Percentiles rank a stretch among this genome's conserved stretches.
These are phyloP conservation scores for Festucalex cinctus DNA, from an alignment of 2,113 vertebrate genomes.

Conservation along the genomic window DNA sequence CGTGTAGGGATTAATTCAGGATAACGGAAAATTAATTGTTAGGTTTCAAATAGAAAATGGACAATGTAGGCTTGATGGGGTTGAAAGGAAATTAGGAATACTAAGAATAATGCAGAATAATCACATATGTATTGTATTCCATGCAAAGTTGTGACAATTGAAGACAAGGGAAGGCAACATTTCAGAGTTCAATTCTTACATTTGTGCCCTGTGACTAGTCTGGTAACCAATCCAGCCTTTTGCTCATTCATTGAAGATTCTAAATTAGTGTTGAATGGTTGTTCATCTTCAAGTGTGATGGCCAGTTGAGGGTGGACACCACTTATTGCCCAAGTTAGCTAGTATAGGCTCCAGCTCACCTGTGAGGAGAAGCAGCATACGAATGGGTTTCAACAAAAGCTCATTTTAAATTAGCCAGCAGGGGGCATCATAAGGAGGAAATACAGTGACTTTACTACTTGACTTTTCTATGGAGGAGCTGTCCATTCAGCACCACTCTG, in stretches of 20 bases:
- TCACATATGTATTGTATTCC: not conserved
- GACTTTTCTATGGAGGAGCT: constrained; percentile 60
- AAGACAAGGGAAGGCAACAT: not conserved
- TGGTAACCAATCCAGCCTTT: not conserved
- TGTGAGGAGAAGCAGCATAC: not conserved
- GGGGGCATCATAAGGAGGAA: constrained; percentile 37
- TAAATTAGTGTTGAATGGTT: not conserved
- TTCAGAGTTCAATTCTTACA: not conserved
- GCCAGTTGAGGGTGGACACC: too few relatives aligned
- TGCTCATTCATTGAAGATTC: not conserved
- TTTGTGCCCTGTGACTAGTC: not conserved
- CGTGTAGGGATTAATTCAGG: constrained; percentile 55
- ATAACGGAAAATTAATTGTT: constrained; percentile 60
- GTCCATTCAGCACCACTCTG: constrained; percentile 75
- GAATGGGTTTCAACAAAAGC: not conserved
- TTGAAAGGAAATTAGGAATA: constrained; percentile 27
- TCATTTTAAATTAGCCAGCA: constrained; percentile 29
- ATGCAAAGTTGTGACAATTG: not conserved
- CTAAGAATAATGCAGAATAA: constrained; percentile 18
- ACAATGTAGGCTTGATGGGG: constrained; percentile 26
- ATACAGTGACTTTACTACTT: constrained; percentile 4
- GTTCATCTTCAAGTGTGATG: too few relatives aligned
- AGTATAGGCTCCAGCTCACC: not conserved
- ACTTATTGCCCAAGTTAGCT: not conserved
- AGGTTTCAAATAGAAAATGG: constrained; percentile 40